Evolutionary conservation across 2,797 vertebrate genomes (phyloP).

Genomic region (Typhlichthys subterraneus): DNA sequence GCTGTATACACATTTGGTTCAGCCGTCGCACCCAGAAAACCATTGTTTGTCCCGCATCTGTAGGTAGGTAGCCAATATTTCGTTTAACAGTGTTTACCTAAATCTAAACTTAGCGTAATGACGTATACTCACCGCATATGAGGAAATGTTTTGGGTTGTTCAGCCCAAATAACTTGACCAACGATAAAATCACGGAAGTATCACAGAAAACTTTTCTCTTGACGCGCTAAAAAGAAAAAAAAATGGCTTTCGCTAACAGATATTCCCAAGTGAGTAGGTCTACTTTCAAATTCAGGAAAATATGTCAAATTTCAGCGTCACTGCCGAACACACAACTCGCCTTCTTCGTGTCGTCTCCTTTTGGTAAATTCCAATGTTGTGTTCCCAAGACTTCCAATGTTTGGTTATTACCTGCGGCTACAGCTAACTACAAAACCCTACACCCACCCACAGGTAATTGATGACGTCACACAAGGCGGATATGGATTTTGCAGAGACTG

Average conservation of each 20-base stretch:
- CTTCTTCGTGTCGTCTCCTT: constrained; percentile 23
- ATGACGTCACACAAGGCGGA: constrained; percentile 71
- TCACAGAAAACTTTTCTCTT: constrained; percentile 33
- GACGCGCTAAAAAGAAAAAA: constrained; percentile 30
- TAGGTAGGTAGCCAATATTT: background rate
- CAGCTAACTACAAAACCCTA: constrained; percentile 65
- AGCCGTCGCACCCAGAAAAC: constrained; percentile 20
- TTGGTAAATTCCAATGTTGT: constrained; percentile 7
- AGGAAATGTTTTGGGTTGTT: constrained; percentile 34
- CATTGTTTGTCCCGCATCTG: constrained; percentile 15
- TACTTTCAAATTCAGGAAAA: background rate
- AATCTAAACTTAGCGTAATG: constrained; percentile 11
- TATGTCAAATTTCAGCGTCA: background rate
- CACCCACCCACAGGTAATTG: constrained; percentile 75
- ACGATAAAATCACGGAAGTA: constrained; percentile 73
- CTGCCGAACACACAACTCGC: background rate
- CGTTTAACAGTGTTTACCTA: background rate
- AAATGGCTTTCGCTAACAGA: constrained; percentile 18
- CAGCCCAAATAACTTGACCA: constrained; percentile 36
- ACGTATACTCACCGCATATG: constrained; percentile 73
- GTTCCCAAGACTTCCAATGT: constrained; percentile 45
- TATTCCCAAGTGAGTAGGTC: constrained; percentile 33
- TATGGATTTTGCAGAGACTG: constrained; percentile 6
- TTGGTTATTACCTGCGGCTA: constrained; percentile 79
- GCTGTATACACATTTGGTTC: constrained; percentile 9